A percentile compares a stretch with the other conserved stretches of the same genome.
Evolutionary conservation across 2,888 invertebrate genomes (phyloP).

Genomic region (Protodeltote pygarga): DNA sequence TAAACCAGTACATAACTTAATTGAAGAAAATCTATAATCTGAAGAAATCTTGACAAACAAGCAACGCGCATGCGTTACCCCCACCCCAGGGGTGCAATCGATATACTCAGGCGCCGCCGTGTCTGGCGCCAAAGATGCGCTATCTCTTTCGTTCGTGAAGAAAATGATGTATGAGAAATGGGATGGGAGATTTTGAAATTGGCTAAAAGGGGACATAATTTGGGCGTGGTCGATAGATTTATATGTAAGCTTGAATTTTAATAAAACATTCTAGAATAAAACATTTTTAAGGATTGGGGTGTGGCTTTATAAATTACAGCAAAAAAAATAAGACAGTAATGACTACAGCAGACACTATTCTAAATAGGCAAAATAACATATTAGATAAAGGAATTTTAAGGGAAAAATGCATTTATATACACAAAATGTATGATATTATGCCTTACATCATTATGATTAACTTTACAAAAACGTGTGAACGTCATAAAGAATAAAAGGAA

Average conservation of each 20-base stretch:
- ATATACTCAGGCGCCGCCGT: constrained; percentile 81
- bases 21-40: constrained; percentile 67
- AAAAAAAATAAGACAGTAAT: no score
- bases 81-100: constrained; percentile 59
- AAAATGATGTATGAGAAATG: constrained; percentile 7
- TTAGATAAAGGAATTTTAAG: no score
- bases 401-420: no score
- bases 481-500: constrained; percentile 1
- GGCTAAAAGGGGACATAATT: constrained; percentile 6
- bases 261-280: no score
- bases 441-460: not conserved
- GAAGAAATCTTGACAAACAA: constrained; percentile 70
- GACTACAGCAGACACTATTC: no score
- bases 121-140: constrained; percentile 70
- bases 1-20: constrained; percentile 32
- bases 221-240: constrained; percentile 19
- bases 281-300: not conserved
- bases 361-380: no score
- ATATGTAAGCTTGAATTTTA: not conserved
- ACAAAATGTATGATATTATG: no score
- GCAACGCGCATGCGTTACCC: constrained; percentile 66
- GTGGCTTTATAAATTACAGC: no score
- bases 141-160: constrained; percentile 11
- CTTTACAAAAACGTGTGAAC: not conserved
- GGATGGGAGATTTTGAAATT: constrained; percentile 15